phyloP scores from a whole-genome alignment of 2,797 vertebrate genomes.

The Sebastiscus albofasciatus region DNA sequence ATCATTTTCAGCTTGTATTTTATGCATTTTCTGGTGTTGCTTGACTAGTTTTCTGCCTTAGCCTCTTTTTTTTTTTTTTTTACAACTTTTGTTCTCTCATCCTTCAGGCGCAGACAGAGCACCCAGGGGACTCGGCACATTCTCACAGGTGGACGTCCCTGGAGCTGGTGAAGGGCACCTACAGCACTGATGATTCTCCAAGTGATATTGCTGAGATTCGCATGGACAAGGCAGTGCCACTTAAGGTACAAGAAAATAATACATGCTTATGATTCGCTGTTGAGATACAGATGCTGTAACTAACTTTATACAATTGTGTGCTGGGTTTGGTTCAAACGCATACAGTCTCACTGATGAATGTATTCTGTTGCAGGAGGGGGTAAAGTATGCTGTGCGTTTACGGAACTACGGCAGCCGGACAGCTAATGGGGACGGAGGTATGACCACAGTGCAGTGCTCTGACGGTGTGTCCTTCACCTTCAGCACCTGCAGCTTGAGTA shows the following conservation, averaged over 20 bases:
- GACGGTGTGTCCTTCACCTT: conserved; percentile 98
- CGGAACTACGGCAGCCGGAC: conserved; percentile 98
- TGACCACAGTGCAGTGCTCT: conserved; percentile 97
- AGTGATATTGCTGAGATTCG: conserved; percentile 98
- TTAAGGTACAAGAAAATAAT: conserved; percentile 86
- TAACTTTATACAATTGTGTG: neutral
- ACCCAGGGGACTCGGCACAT: conserved; percentile 95
- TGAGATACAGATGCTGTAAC: neutral
- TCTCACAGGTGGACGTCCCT: conserved; percentile 98
- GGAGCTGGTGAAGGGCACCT: conserved; percentile 98
- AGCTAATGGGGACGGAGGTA: conserved; percentile 99
- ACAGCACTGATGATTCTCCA: conserved; percentile 97
- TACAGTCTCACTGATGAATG: neutral
- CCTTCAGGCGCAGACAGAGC: conserved; percentile 90
- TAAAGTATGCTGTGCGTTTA: conserved; percentile 95
- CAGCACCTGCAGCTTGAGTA: conserved; percentile 97
- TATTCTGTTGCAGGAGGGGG: conserved; percentile 87
- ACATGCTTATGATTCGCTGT: neutral
- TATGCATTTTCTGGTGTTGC: neutral
- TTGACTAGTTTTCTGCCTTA: neutral
- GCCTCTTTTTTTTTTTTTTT: neutral
- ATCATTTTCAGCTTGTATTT: neutral
- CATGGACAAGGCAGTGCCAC: conserved; percentile 96
- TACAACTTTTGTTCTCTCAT: neutral
- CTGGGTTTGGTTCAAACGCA: neutral